Evolutionary conservation across 1,140 invertebrate genomes (phyloP).

Genomic region (Paraescarpia echinospica): DNA sequence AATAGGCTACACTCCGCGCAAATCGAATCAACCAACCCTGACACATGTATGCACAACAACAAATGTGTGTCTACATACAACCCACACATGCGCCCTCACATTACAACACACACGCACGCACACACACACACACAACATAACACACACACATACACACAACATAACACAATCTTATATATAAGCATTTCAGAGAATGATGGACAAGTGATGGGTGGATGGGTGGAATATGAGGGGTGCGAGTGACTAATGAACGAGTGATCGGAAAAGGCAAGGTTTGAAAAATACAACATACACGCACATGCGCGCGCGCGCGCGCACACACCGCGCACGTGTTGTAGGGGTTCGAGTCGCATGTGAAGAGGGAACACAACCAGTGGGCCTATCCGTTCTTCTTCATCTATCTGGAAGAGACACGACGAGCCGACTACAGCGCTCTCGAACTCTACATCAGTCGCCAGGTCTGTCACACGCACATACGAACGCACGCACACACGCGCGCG

Average conservation of each 20-base stretch:
- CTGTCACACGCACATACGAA: background rate
- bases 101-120: background rate
- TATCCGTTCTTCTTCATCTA: slow-evolving; percentile 34
- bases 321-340: slow-evolving; percentile 27
- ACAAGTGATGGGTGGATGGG: too few relatives aligned
- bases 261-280: too few relatives aligned
- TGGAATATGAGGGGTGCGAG: too few relatives aligned
- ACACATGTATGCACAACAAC: too few relatives aligned
- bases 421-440: slow-evolving; percentile 31
- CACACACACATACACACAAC: too few relatives aligned
- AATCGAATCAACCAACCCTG: too few relatives aligned
- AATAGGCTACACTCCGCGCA: too few relatives aligned
- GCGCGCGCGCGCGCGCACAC: background rate
- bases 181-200: too few relatives aligned
- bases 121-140: too few relatives aligned
- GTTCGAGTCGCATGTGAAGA: slow-evolving; percentile 28
- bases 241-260: too few relatives aligned
- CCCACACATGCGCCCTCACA: background rate
- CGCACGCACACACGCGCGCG: background rate
- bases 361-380: slow-evolving; percentile 33
- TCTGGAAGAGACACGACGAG: slow-evolving; percentile 25
- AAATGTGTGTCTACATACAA: too few relatives aligned
- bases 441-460: slow-evolving; percentile 32
- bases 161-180: too few relatives aligned
- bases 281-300: background rate